Conservation (phyloP, 1,140 invertebrate genomes). For the Heliconius congener region DNA sequence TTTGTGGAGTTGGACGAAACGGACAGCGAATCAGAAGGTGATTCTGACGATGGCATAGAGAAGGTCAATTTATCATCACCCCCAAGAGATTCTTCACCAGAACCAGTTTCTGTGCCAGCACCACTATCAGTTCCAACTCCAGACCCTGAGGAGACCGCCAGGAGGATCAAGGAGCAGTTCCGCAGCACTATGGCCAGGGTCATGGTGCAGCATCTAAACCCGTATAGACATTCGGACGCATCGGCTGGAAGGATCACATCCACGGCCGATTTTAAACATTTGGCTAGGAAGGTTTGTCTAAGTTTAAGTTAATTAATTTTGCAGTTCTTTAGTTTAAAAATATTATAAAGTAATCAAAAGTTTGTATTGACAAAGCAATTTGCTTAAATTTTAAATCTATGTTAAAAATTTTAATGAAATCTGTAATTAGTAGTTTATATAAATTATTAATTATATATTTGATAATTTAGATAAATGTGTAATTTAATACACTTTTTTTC, state of each 20-base stretch:
- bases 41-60: constrained; percentile 42
- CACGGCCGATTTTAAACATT: constrained; percentile 97
- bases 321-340: too few species aligned
- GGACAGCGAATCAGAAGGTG: constrained; percentile 51
- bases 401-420: too few species aligned
- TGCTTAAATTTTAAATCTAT: too few species aligned
- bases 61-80: constrained; percentile 20
- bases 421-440: too few species aligned
- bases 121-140: constrained; percentile 22
- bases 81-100: constrained; percentile 6
- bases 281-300: constrained; percentile 92
- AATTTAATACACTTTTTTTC: too few species aligned
- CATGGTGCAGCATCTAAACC: constrained; percentile 95
- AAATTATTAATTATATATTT: too few species aligned
- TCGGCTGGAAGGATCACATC: constrained; percentile 91
- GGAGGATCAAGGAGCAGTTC: constrained; percentile 93
- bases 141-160: constrained; percentile 73
- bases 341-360: too few species aligned
- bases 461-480: too few species aligned
- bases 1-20: constrained; percentile 50
- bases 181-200: constrained; percentile 93
- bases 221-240: constrained; percentile 90
- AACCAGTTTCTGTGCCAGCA: background rate
- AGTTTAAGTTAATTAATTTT: background rate
- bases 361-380: too few species aligned